Conservation (phyloP, 2,888 invertebrate species). For the Lasioglossum malachurum region DNA sequence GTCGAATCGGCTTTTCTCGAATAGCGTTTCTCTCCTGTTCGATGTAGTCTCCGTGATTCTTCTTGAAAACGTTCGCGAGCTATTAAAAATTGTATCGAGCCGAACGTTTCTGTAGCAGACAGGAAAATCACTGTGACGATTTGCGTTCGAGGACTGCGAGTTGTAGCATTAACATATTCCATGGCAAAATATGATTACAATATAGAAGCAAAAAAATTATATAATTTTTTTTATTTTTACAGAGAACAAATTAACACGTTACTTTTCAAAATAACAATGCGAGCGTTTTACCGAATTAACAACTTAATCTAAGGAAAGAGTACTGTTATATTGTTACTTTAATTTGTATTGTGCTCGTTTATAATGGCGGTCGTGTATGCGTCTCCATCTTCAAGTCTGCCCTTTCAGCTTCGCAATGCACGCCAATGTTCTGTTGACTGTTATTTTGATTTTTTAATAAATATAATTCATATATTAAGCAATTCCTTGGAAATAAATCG, state of each 20-base stretch:
- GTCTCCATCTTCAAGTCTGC: background rate
- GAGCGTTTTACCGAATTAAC: too few species aligned
- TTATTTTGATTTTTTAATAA: background rate
- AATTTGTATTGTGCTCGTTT: background rate
- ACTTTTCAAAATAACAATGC: too few species aligned
- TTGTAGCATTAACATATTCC: conserved; percentile 18
- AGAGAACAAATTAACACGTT: background rate
- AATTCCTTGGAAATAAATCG: background rate
- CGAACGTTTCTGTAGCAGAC: conserved; percentile 25
- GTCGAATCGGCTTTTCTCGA: conserved; percentile 27
- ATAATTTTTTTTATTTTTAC: background rate
- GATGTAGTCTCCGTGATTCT: conserved; percentile 34
- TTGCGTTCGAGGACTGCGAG: conserved; percentile 22
- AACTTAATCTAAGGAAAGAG: too few species aligned
- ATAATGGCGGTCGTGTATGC: background rate
- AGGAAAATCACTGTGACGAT: conserved; percentile 36
- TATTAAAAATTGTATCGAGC: conserved; percentile 34
- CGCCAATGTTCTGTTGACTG: background rate
- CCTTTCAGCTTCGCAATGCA: background rate
- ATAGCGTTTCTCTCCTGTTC: conserved; percentile 48
- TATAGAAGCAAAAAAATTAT: too few species aligned
- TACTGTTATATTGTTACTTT: background rate
- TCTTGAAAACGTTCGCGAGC: conserved; percentile 43
- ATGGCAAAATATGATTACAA: background rate
- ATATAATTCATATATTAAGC: background rate